Base-by-base conservation (phyloP, 2,113 vertebrate species). In the Petromus typicus region DNA sequence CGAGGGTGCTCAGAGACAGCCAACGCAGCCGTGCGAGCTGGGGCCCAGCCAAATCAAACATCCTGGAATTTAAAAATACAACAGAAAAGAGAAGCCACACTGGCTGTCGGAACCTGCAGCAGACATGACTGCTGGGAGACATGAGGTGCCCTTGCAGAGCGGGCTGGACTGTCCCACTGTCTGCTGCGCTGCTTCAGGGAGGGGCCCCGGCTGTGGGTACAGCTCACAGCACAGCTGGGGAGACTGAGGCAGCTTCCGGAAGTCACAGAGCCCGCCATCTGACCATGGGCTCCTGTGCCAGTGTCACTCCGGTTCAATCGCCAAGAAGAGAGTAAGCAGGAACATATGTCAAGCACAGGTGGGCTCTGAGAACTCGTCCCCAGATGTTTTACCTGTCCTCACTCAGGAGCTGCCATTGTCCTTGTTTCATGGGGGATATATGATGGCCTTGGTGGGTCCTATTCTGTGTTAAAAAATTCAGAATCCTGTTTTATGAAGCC, bases 41-140 rank as follows among this genome's bases (percentile, higher is more conserved):
- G 90, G 86, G 56, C 93, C 9, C 0, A 4, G 95, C 95, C 95
- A 94, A 63, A 64, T 56, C 93, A 90, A 91, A 96, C 93, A 96
- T 95, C 94, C 51, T 56, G 89, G 82, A 91, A 96, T 91, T 82
- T 32, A 63, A 64, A 94, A 88, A 94, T 56, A 93, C 6, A 20
- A 30, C 32, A 30, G 48, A 75, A 54, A 51, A n/a, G 75, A 92
- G 90, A 88, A 94, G 83, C 59, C 43, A 43, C 59, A 25, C 23
- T 86, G 18, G 92, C 34, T 43, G 64, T 86, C 89, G 71, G 91
- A 95, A 66, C 71, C 56, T 61, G 82, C 9, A 22, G 30, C n/a
- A 32, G 88, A 73, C n/a, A n/a, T 51, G 80, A 25, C 59, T 22
- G 37, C 66, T 45, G 67, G 73, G 64, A 57, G 56, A 56, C 56